Evolutionary conservation across 2,113 vertebrate genomes (phyloP).

Genomic region (Rhodinocichla rosea): DNA sequence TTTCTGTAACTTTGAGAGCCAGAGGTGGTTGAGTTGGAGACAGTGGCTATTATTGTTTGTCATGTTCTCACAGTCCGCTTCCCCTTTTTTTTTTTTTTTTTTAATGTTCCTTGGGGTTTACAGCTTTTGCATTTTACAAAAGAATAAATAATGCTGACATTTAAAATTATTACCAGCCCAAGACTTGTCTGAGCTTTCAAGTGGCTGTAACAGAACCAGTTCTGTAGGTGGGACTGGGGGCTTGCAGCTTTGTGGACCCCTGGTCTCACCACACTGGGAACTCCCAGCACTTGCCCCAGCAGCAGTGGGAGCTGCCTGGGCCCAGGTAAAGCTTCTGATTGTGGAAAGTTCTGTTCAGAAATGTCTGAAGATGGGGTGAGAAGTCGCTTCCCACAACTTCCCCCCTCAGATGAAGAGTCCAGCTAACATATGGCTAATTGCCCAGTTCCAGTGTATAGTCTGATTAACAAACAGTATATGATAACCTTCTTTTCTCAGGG

Average conservation of each 20-base stretch:
- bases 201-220: not conserved
- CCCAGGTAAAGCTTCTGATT: not conserved
- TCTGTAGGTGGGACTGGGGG: not conserved
- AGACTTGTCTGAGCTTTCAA: not conserved
- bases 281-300: not conserved
- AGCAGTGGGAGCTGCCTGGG: not conserved
- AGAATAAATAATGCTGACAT: not conserved
- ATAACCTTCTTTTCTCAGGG: not conserved
- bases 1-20: not conserved
- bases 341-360: not conserved
- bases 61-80: not conserved
- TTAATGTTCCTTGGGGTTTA: not conserved
- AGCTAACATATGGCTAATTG: not conserved
- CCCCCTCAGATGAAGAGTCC: not conserved
- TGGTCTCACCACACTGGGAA: not conserved
- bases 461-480: not conserved
- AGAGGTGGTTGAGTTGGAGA: not conserved
- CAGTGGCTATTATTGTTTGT: rapidly evolving
- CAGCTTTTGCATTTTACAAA: not conserved
- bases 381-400: not conserved
- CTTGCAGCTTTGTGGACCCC: not conserved
- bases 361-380: not conserved
- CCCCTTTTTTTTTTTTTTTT: not conserved
- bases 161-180: not conserved
- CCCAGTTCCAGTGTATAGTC: not conserved